Base-by-base conservation (phyloP, 2,888 invertebrate genomes). In the Teinopalpus imperialis region DNA sequence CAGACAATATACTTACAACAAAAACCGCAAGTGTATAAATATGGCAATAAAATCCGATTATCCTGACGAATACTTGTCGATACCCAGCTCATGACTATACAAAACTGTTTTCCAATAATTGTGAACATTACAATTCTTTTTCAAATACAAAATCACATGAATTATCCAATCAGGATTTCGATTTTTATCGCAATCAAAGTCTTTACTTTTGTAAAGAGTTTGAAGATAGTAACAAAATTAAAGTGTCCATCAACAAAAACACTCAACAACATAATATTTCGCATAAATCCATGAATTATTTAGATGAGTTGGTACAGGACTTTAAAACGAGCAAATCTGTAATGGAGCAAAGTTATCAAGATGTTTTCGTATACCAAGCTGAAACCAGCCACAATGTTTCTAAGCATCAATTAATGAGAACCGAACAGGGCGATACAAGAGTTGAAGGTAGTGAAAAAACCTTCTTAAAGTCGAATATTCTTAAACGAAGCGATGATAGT, bases 361-460 rank as follows among this genome's bases (percentile, higher is more conserved):
- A 62, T 32, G 31, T 68, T n/a, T 42, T 65, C 3, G 53, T 68
- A 6, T 70, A 64, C 35, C 68, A 66, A 58, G 51, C 57, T 6
- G 48, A 29, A 2, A 53, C 51, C 0, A 51, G 52, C 16, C 45
- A 57, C 2, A 51, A 47, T 7, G 31, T 45, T 7, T 36, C 43
- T 2, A 47, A 48, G 12, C 36, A 45, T 6, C 45, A 39, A 21
- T 5, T 26, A 2, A 30, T 32, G 32, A 44, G 31, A 21, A 34
- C n/a, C 2, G 42, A 43, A 18, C 13, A 51, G 13, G 29, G 20
- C 3, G 35, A 32, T 18, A 23, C 27, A 3, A 26, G 9, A 16
- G 27, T 30, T 21, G 37, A 29, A 16, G 29, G 8, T n/a, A 16
- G 13, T 16, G 31, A 30, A n/a, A 41, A 10, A 2, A 6, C 23